Evolutionary conservation across 2,797 vertebrate species (phyloP).

Genomic region (Manis crassicaudata): DNA sequence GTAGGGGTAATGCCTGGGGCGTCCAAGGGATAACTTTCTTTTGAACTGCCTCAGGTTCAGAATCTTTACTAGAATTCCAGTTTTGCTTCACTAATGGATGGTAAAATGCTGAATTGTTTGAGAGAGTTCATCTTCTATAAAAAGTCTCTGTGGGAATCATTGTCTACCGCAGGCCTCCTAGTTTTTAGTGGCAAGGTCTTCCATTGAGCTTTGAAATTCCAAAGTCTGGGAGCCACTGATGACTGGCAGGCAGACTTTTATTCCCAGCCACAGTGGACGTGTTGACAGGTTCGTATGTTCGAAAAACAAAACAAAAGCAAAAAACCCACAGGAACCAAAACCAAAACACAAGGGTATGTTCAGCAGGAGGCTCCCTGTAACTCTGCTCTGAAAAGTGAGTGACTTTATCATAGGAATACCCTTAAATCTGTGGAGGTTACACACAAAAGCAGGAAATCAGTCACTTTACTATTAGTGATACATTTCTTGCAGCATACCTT

Average conservation of each 20-base stretch:
- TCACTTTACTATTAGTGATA: not conserved
- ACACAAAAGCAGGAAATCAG: not conserved
- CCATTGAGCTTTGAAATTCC: constrained; percentile 32
- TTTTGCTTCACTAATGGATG: not conserved
- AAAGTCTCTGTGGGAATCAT: not conserved
- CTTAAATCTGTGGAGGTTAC: not conserved
- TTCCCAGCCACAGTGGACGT: not conserved
- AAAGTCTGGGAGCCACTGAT: not conserved
- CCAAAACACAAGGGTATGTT: not conserved
- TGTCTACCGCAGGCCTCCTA: not conserved
- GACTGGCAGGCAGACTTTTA: not conserved
- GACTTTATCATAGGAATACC: not conserved
- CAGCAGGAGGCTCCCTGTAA: not conserved
- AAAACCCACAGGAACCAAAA: too few relatives aligned
- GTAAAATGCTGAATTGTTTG: not conserved
- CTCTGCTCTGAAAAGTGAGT: not conserved
- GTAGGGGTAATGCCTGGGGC: not conserved
- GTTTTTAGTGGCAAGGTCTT: not conserved
- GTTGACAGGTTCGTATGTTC: not conserved
- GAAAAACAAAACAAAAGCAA: not conserved
- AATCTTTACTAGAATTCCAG: not conserved
- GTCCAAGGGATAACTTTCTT: not conserved
- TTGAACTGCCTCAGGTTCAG: not conserved
- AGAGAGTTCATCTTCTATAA: not conserved
- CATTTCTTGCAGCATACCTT: not conserved